Conservation (phyloP, 2,888 invertebrate genomes). For the Osmoderma eremita region DNA sequence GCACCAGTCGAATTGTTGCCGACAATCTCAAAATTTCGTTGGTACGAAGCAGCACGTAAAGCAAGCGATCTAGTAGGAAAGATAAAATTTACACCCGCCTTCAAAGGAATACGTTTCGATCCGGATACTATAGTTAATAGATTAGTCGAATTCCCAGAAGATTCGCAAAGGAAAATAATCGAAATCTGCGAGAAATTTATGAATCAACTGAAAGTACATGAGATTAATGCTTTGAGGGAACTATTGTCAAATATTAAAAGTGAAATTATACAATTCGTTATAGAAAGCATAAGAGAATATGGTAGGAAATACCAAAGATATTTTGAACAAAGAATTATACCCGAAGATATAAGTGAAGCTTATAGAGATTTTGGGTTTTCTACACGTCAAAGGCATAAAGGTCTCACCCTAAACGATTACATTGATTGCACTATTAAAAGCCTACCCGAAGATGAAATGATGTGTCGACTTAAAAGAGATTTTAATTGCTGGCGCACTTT, state of each 20-base stretch:
- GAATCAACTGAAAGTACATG: background rate
- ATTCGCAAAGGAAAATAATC: slow-evolving; percentile 5
- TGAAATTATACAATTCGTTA: background rate
- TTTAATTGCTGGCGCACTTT: slow-evolving; percentile 3
- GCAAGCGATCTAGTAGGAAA: background rate
- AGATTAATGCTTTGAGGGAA: background rate
- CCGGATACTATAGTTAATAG: background rate
- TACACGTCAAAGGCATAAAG: too few species aligned
- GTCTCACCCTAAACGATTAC: background rate
- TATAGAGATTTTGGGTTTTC: slow-evolving; percentile 10
- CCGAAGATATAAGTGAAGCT: background rate
- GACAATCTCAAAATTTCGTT: slow-evolving; percentile 34
- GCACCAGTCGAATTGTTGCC: slow-evolving; percentile 48
- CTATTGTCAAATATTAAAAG: background rate
- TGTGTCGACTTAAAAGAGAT: background rate
- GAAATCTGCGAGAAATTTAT: slow-evolving; percentile 18
- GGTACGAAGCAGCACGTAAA: background rate
- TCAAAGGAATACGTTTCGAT: background rate
- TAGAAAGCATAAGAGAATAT: background rate
- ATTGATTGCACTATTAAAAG: background rate
- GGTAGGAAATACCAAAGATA: background rate
- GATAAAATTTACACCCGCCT: background rate
- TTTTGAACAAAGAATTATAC: slow-evolving; percentile 1
- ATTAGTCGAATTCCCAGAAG: background rate
- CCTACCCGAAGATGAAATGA: background rate